These are phyloP conservation scores for Oreochromis spilurus DNA, from an alignment of 2,113 vertebrate genomes.

Conservation along the genomic window DNA sequence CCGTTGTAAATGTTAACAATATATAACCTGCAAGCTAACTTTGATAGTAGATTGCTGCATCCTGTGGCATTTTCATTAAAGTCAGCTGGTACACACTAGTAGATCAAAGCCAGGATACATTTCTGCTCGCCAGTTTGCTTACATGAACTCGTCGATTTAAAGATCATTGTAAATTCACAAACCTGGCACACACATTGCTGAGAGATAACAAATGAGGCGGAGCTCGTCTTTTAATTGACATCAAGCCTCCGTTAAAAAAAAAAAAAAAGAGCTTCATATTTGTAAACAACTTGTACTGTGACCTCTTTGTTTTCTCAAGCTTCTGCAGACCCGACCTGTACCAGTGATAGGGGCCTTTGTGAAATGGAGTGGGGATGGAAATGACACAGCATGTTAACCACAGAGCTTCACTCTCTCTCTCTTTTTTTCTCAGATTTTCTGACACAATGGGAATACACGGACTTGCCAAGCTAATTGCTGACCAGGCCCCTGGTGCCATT, in stretches of 20 bases:
- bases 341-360: neutral
- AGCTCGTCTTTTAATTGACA: neutral
- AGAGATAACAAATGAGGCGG: too few relatives aligned
- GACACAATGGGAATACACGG: constrained; percentile 93
- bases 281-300: neutral
- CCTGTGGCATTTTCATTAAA: neutral
- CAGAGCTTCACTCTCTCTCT: neutral
- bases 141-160: neutral
- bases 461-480: constrained; percentile 90
- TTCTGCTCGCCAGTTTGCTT: neutral
- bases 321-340: neutral
- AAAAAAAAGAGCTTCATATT: neutral
- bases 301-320: neutral
- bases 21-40: rapidly evolving
- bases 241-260: rapidly evolving
- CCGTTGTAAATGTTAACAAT: neutral
- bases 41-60: neutral
- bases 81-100: neutral
- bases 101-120: neutral
- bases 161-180: neutral
- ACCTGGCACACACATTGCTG: neutral
- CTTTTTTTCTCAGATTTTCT: neutral
- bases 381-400: neutral
- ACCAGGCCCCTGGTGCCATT: constrained; percentile 86
- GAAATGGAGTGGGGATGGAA: neutral